Conservation (phyloP, 2,888 invertebrate species). For the Shargacucullia verbasci region DNA sequence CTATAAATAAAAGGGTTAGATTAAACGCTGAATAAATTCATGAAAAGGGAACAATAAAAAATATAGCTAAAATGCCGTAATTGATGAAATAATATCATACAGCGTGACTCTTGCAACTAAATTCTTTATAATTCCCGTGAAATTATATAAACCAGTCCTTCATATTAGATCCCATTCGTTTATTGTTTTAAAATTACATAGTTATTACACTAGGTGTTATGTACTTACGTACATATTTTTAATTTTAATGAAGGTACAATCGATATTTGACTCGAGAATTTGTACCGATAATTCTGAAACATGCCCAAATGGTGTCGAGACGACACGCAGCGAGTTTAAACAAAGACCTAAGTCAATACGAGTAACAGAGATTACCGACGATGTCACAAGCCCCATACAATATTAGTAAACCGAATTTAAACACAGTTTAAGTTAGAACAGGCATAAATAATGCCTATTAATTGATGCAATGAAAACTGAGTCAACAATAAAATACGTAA, state of each 20-base stretch:
- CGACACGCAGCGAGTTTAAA: conserved; percentile 19
- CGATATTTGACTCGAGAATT: conserved; percentile 1
- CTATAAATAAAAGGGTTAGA: too few species aligned
- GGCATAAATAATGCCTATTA: conserved; percentile 3
- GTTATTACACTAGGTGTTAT: neutral
- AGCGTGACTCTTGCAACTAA: too few species aligned
- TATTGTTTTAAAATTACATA: neutral
- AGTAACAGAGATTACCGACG: conserved; percentile 7
- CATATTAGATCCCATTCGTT: conserved; percentile 1
- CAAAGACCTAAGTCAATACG: conserved; percentile 34
- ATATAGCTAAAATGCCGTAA: too few species aligned
- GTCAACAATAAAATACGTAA: conserved; percentile 19
- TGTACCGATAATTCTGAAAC: conserved; percentile 2
- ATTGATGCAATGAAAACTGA: conserved; percentile 17
- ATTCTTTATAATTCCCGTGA: conserved; percentile 3
- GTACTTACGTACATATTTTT: neutral
- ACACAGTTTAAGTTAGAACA: conserved; percentile 5
- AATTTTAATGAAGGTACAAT: neutral
- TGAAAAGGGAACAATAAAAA: too few species aligned
- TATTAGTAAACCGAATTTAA: conserved; percentile 5
- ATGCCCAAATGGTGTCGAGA: conserved; percentile 19
- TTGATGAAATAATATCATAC: too few species aligned
- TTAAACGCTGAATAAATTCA: too few species aligned
- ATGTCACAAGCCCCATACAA: conserved; percentile 3
- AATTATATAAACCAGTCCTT: conserved; percentile 19